Percentiles rank a stretch among this genome's conserved stretches.
These are phyloP conservation scores for Lepilemur septentrionalis DNA, from an alignment of 2,797 vertebrate species.

Conservation along the genomic window DNA sequence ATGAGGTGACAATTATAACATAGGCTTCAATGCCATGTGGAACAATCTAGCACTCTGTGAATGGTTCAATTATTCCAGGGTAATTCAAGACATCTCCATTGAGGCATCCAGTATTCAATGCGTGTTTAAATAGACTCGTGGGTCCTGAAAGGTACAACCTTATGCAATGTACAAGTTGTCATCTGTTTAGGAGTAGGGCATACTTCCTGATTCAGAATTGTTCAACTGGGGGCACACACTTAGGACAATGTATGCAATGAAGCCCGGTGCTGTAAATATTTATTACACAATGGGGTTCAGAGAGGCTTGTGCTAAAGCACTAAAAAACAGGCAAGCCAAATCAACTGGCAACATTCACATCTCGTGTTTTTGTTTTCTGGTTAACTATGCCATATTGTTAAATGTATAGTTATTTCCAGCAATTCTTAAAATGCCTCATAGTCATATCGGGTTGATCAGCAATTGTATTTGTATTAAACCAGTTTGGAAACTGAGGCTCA, in stretches of 20 bases:
- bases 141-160: conserved; percentile 20
- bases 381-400: neutral
- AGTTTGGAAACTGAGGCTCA: neutral
- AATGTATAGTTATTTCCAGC: neutral
- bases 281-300: conserved; percentile 18
- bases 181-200: conserved; percentile 10
- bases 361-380: neutral
- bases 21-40: conserved; percentile 44
- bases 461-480: neutral
- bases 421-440: neutral
- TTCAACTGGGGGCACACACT: neutral
- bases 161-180: neutral
- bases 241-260: neutral
- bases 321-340: neutral
- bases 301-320: neutral
- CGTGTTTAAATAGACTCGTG: conserved; percentile 65
- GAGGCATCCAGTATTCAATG: conserved; percentile 24
- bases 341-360: neutral
- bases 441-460: neutral
- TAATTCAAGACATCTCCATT: conserved; percentile 78
- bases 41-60: conserved; percentile 72
- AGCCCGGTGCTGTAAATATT: neutral
- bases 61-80: conserved; percentile 76
- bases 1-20: conserved; percentile 70
- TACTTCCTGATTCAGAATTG: neutral